Conservation (phyloP, 2,113 vertebrate genomes). For the Tinamus guttatus region DNA sequence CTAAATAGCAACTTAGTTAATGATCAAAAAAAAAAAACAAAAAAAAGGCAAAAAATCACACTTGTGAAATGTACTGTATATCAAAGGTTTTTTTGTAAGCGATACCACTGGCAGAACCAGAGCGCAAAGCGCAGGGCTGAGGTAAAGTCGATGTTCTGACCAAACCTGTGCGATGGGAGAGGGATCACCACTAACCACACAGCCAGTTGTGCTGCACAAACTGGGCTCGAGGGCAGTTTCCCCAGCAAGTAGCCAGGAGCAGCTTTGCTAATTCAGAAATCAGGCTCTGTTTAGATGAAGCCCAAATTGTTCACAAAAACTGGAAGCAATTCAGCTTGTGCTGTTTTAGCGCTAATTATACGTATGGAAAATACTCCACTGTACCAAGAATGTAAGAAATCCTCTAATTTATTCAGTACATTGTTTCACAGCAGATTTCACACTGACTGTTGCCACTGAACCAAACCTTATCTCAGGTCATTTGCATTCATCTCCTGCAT, state of each 20-base stretch:
- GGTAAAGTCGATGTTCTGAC: background rate
- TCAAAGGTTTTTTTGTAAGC: background rate
- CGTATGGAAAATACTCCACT: constrained; percentile 68
- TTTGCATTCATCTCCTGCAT: constrained; percentile 71
- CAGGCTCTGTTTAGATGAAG: constrained; percentile 63
- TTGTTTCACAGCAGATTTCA: constrained; percentile 71
- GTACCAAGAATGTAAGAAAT: constrained; percentile 68
- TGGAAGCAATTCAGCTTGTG: constrained; percentile 73
- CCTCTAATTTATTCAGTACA: constrained; percentile 67
- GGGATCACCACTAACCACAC: background rate
- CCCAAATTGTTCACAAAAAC: constrained; percentile 70
- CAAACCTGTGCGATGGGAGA: background rate
- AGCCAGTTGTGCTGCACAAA: background rate
- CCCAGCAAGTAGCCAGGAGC: constrained; percentile 53
- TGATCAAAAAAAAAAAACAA: background rate
- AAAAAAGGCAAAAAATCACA: background rate
- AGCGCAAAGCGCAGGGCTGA: background rate
- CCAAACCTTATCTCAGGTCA: constrained; percentile 69
- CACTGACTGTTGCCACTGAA: constrained; percentile 68
- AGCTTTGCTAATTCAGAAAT: constrained; percentile 61
- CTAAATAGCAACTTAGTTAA: background rate
- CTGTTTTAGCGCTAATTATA: constrained; percentile 67
- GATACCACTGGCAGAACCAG: background rate
- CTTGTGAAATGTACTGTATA: constrained; percentile 1
- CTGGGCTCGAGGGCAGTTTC: background rate